Base-by-base conservation (phyloP, 2,113 vertebrate genomes). In the Tenebrosternarchus preto region DNA sequence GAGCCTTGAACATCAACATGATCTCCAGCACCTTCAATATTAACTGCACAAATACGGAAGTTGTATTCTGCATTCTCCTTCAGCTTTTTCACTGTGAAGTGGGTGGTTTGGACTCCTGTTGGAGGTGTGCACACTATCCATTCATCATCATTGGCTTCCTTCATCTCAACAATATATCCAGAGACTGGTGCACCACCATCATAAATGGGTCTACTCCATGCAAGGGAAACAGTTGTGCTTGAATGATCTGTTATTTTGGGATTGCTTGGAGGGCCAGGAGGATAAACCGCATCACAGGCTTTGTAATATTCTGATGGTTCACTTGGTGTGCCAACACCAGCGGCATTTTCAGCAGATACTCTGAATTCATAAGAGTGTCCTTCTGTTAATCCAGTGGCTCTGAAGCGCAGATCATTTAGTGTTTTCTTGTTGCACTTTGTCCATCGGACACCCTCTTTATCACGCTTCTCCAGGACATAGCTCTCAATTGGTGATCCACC, bases 361-460 rank as follows among this genome's bases (percentile, higher is more conserved):
- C 94, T 95, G 85, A 97, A 99, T 92, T 99, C 98, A 88, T 96
- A 99, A 77, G 92, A 96, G 88, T 98, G 98, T 8, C 95, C 96
- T 61, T 99, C 96, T 0, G 92, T 94, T 83, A 99, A 95, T 60
- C 97, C 97, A 72, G 93, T 92, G 69, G 93, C 96, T 93, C 97
- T 95, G 88, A 97, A 94, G 83, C 98, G 87, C 61, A 97, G 87
- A 82, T 98, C 98, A 33, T 75, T 95, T 68, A 99, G 86, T 81
- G 94, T 95, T 90, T 98, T 99, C 90, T 96, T 99, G 90, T 98
- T 99, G 88, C 97, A 99, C 78, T 98, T 99, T 73, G 92, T 94
- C 98, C 98, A 99, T 80, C 97, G 91, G 64, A 99, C 86, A 25
- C 98, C 97, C 87, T 98, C 96, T 89, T 98, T 99, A 82, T 99